These are phyloP conservation scores for Lipotes vexillifer DNA, from an alignment of 2,113 vertebrate genomes.

Conservation along the genomic window DNA sequence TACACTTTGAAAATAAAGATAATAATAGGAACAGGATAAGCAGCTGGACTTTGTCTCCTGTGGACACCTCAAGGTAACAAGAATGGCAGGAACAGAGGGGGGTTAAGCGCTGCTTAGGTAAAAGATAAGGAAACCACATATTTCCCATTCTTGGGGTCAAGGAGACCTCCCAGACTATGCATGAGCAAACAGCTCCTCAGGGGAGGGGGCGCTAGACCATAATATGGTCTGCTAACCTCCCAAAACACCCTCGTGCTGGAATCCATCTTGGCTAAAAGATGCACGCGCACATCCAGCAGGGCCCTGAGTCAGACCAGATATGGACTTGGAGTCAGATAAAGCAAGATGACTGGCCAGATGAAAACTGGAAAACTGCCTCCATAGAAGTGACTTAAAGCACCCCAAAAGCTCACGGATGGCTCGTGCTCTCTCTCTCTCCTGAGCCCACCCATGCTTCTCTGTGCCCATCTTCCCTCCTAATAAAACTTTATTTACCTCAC, in stretches of 20 bases:
- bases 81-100: neutral
- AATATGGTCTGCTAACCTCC: neutral
- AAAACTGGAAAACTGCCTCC: neutral
- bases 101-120: neutral
- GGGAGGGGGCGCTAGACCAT: neutral
- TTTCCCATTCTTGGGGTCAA: neutral
- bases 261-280: neutral
- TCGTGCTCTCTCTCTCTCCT: neutral
- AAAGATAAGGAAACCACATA: neutral
- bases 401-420: neutral
- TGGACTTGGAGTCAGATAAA: neutral
- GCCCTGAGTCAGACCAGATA: neutral
- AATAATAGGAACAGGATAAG: neutral
- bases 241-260: neutral
- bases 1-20: neutral
- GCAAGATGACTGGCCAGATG: neutral
- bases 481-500: neutral
- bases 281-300: neutral
- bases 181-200: neutral
- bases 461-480: neutral
- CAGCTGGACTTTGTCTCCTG: neutral
- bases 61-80: neutral
- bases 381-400: neutral
- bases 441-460: neutral
- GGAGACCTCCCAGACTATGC: neutral